Conservation (phyloP, 1,140 invertebrate genomes). For the Rhopalosiphum maidis region DNA sequence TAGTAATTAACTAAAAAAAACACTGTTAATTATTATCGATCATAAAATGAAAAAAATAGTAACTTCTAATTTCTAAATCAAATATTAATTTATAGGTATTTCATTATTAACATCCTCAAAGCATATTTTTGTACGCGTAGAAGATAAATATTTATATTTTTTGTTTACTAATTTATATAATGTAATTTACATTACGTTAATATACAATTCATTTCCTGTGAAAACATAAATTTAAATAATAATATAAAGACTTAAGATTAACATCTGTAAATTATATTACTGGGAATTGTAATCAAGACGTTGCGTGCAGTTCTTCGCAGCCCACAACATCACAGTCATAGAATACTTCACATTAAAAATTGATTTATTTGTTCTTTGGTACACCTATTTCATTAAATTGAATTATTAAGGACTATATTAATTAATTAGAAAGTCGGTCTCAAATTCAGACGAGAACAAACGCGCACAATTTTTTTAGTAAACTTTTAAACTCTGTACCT, state of each 20-base stretch:
- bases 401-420: background rate
- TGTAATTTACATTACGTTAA: background rate
- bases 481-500: background rate
- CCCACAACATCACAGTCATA: background rate
- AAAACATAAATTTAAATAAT: background rate
- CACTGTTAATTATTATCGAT: background rate
- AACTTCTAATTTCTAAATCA: background rate
- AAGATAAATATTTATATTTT: background rate
- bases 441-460: background rate
- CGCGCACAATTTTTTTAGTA: background rate
- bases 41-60: background rate
- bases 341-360: background rate
- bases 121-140: background rate
- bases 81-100: background rate
- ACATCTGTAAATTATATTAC: background rate
- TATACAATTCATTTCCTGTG: background rate
- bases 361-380: constrained; percentile 3
- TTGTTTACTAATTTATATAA: background rate
- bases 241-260: background rate
- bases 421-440: background rate
- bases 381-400: background rate
- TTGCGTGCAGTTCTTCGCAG: background rate
- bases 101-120: background rate
- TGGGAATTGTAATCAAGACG: background rate
- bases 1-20: background rate